Conservation (phyloP, 2,888 invertebrate species). For the Onchidella celtica region DNA sequence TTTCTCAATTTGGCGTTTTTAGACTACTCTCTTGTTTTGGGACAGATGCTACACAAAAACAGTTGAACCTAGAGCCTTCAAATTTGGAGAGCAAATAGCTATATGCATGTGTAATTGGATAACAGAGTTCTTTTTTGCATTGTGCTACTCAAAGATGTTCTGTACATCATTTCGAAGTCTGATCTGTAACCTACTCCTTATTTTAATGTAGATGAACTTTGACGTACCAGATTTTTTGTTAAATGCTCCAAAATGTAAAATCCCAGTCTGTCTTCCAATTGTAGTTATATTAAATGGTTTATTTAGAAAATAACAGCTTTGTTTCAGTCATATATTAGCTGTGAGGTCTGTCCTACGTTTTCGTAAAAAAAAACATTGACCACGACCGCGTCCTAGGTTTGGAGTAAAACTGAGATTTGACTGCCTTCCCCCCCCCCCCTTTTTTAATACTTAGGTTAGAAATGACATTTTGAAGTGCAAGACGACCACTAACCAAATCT, state of each 20-base stretch:
- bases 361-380: neutral
- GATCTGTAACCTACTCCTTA: neutral
- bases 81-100: neutral
- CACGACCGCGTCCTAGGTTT: neutral
- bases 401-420: neutral
- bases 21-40: neutral
- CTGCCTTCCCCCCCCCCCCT: neutral
- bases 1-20: neutral
- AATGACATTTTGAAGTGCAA: neutral
- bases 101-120: too few species aligned
- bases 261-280: neutral
- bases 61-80: neutral
- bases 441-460: neutral
- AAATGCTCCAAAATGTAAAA: neutral
- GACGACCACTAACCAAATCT: neutral
- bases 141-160: too few species aligned
- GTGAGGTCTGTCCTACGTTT: neutral
- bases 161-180: neutral
- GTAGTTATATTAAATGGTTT: neutral
- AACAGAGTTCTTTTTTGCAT: neutral
- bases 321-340: neutral
- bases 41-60: too few species aligned
- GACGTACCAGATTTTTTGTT: neutral
- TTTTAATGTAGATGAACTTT: neutral
- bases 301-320: neutral